A percentile compares a stretch with the other conserved stretches of the same genome.
phyloP scores from a whole-genome alignment of 2,888 invertebrate genomes.

The Molanna angustata region DNA sequence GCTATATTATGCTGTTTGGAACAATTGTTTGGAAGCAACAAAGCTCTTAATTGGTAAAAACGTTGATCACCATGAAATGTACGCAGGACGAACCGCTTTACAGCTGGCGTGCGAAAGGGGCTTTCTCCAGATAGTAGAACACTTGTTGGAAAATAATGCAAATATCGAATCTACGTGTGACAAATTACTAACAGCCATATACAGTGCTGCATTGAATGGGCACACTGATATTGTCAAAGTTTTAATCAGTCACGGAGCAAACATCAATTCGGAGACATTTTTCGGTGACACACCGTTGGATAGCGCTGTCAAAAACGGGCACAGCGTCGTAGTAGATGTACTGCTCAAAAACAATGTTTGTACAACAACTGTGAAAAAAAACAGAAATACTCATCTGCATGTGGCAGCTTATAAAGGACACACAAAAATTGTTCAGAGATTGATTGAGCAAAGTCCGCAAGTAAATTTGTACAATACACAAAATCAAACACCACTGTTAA shows the following conservation, averaged over 20 bases:
- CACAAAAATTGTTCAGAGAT: not conserved
- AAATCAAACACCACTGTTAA: not conserved
- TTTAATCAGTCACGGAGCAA: not conserved
- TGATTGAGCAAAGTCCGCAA: not conserved
- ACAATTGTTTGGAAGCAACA: not conserved
- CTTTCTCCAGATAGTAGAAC: not conserved
- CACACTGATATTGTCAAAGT: not conserved
- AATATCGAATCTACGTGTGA: not conserved
- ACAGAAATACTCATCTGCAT: not conserved
- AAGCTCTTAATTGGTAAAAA: not conserved
- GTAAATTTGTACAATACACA: not conserved
- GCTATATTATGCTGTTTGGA: not conserved
- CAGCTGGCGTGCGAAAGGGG: not conserved
- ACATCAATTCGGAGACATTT: not conserved
- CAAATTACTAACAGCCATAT: not conserved
- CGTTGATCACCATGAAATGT: not conserved
- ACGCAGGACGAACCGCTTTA: not conserved
- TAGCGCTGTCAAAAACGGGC: not conserved
- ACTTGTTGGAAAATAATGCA: not conserved
- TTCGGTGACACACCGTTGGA: not conserved
- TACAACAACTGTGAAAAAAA: not conserved
- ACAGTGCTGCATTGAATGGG: not conserved
- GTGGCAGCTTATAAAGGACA: not conserved
- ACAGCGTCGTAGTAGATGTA: not conserved
- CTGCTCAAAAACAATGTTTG: not conserved